Base-by-base conservation (phyloP, 2,888 invertebrate genomes). In the Dermolepida albohirtum region DNA sequence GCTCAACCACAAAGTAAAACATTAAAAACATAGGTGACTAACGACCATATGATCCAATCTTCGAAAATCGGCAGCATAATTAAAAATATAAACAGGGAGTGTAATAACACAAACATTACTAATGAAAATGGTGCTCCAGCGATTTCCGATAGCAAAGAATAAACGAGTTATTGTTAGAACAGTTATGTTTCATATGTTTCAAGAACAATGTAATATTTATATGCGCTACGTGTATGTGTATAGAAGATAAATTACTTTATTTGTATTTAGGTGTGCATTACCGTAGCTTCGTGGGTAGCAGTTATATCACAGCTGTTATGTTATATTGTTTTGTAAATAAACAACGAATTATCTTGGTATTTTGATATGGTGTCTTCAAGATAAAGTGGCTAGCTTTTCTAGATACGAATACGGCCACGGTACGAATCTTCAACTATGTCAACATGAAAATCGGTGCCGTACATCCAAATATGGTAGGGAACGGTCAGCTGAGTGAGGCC, bases 401-500 rank as follows among this genome's bases (percentile, higher is more conserved):
- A 12, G 59, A 59, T 34, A 34, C 4, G 34, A 34, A 6, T 34
- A 59, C 44, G 14, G 12, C 27, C 16, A 17, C 59, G 11, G 59
- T 59, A 47, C 59, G 59, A 59, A 59, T 59, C 59, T 8, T 59
- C 59, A 59, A 59, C 47, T 47, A 59, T 59, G 59, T 59, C 47
- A 59, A 59, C 47, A 59, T 59, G 43, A 29, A 47, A 59, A 59
- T 47, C 40, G 43, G 44, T 59, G 47, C 44, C 59, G 59, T 44
- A 44, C 29, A 27, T 43, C 59, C 44, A 59, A 59, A 59, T 59
- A 59, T 27, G 59, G 59, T 29, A 44, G 59, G 44, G 44, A 59
- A 29, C 66, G 66, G 66, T 55, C 66, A 66, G 66, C 66, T 66
- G 66, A 66, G 66, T 43, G 66, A 55, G 62, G 67, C 50, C 62